Conservation (phyloP, 2,113 vertebrate species). For the Alethe diademata region DNA sequence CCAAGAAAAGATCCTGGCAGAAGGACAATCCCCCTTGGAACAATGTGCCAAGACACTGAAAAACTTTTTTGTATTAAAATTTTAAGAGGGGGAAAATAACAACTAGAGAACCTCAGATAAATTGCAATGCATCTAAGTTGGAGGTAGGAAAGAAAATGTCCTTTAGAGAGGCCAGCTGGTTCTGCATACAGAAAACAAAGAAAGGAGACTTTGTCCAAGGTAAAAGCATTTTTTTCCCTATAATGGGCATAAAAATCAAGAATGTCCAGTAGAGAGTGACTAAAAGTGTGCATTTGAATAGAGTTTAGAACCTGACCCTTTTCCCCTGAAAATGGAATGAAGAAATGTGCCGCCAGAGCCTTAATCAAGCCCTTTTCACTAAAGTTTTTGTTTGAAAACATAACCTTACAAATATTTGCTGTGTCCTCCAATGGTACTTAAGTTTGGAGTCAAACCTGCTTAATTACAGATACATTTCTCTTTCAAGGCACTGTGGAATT, state of each 20-base stretch:
- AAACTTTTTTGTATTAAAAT: not conserved
- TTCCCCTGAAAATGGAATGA: not conserved
- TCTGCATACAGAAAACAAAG: not conserved
- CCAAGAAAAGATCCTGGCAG: constrained; percentile 28
- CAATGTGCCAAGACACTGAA: not conserved
- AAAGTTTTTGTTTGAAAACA: not conserved
- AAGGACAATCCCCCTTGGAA: not conserved
- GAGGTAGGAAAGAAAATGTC: not conserved
- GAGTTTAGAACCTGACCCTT: not conserved
- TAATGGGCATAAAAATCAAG: not conserved
- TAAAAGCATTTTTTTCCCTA: not conserved
- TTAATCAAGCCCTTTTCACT: not conserved
- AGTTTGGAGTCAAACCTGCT: not conserved
- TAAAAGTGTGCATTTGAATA: not conserved
- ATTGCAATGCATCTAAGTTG: not conserved
- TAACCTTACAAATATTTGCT: not conserved
- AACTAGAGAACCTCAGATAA: not conserved
- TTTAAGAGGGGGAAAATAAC: not conserved
- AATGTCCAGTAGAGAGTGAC: not conserved
- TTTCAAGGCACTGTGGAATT: not conserved
- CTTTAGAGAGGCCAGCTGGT: not conserved
- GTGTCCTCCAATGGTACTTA: not conserved
- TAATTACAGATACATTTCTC: not conserved
- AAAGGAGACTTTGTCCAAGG: not conserved
- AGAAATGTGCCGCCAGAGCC: not conserved